Base-by-base conservation (phyloP, 2,888 invertebrate genomes). In the Drosophila peninsularis region DNA sequence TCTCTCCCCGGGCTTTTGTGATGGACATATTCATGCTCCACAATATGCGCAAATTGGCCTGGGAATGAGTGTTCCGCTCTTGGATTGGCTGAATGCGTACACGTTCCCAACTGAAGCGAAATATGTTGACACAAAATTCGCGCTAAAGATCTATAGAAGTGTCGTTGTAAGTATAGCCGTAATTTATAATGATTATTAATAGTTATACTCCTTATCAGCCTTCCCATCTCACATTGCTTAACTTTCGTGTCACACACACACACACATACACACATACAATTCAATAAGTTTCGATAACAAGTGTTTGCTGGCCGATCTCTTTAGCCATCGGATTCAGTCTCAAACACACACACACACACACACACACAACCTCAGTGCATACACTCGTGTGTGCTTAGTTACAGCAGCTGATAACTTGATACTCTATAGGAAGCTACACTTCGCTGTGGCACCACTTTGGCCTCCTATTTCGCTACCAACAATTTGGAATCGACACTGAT, bases 11-110 rank as follows among this genome's bases (percentile, higher is more conserved):
- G 98, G 98, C 0, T 94, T 98, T 67, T 94, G 98, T 3, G 98
- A 98, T 92, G 96, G 96, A 24, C 98, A 98, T 90, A 96, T 97
- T 11, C 98, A 98, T 93, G 97, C 97, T 0, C 95, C 97, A 0
- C 98, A 98, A 92, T 96, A 96, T 82, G 96, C 97, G 0, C 98
- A 98, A 92, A 93, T 95, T 62, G 98, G 98, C 0, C 92, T 97
- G 13, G 98, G 97, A 0, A 94, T 97, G 75, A 97, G 97, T 89
- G 94, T 94, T 78, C 94, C 95, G 0, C 93, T 98, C 41, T 91
- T 98, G 10, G 96, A 97, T 52, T 98, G 98, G 98, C 93, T 98
- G 9, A 94, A 96, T 27, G 94, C 93, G 6, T 98, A 98, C 90
- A 98, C 98, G 2, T 98, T 96, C 90, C 97, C 97, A 0, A 92